Conservation (phyloP, 2,888 invertebrate species). For the Dendrolimus pini region DNA sequence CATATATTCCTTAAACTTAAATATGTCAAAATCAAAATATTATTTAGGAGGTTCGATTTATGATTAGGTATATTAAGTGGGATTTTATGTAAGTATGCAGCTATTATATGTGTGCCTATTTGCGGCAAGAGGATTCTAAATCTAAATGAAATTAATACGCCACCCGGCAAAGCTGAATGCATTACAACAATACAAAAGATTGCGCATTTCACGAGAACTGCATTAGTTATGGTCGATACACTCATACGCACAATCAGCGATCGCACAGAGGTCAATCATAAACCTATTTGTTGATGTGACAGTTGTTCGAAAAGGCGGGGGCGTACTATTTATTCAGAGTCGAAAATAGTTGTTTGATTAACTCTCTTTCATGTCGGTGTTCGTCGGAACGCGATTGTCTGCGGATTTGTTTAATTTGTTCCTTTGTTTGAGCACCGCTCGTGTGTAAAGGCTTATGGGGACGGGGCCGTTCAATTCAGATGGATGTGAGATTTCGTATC, state of each 20-base stretch:
- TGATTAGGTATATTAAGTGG: too few species aligned
- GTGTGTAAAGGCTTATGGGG: conserved; percentile 63
- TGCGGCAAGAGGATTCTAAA: too few species aligned
- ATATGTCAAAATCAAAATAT: too few species aligned
- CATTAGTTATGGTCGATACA: conserved; percentile 46
- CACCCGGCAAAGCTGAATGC: conserved; percentile 58
- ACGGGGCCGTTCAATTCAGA: conserved; percentile 34
- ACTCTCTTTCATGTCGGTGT: conserved; percentile 70
- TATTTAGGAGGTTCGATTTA: too few species aligned
- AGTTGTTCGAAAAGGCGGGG: conserved; percentile 49
- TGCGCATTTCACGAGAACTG: conserved; percentile 54
- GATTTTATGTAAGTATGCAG: too few species aligned
- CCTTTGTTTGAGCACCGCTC: conserved; percentile 68
- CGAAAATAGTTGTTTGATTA: conserved; percentile 71
- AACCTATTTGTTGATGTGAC: conserved; percentile 53
- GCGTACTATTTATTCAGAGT: conserved; percentile 48
- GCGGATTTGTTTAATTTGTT: conserved; percentile 72
- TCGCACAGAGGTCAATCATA: conserved; percentile 55
- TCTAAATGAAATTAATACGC: not conserved
- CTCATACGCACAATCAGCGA: conserved; percentile 22
- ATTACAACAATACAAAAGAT: conserved; percentile 34
- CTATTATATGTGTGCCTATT: too few species aligned
- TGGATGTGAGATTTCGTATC: conserved; percentile 52
- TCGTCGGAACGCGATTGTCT: conserved; percentile 61
- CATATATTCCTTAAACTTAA: too few species aligned